Base-by-base conservation (phyloP, 2,888 invertebrate species). In the Plemyria rubiginata region DNA sequence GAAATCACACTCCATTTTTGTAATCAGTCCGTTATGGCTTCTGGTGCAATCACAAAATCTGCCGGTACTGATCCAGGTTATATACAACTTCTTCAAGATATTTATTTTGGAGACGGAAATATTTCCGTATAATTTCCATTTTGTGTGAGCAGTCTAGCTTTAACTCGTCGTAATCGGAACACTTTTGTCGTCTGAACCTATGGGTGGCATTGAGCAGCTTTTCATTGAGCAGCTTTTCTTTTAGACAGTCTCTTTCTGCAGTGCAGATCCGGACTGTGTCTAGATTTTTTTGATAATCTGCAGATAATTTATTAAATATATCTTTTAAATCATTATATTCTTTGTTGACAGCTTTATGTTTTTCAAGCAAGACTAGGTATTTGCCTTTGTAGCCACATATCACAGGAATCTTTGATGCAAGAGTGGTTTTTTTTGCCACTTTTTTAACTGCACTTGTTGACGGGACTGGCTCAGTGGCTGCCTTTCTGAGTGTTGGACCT, bases 331-430 rank as follows among this genome's bases (percentile, higher is more conserved):
- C 88, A 48, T 84, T 92, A 62, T 92, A 88, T 72, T 94, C 93
- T 53, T 81, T 85, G 74, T 94, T 94, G 11, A 95, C 81, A 0
- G 71, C 78, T 68, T 93, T 94, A 69, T 95, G 92, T 79, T 95
- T 95, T 62, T 94, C 94, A 13, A 92, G 79, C 54, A 96, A 86
- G 71, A 94, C 93, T 75, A 93, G 88, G 69, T 94, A 94, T 54
- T 95, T 93, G 32, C 95, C 95, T 81, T 96, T 95, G 68, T 93
- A 95, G 75, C 95, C 95, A 81, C 95, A 95, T 0, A n/a, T n/a
- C n/a, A 95, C 90, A 7, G 94, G 90, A 53, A 94, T 94, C 66
- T 95, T 93, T 57, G 94, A 94, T 3, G 92, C 91, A 16, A 84
- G n/a, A n/a, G n/a, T 87, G n/a, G 76, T 73, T 70, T 92, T 93